Conservation (phyloP, 2,888 invertebrate genomes). For the Agonopterix alstromeriana region DNA sequence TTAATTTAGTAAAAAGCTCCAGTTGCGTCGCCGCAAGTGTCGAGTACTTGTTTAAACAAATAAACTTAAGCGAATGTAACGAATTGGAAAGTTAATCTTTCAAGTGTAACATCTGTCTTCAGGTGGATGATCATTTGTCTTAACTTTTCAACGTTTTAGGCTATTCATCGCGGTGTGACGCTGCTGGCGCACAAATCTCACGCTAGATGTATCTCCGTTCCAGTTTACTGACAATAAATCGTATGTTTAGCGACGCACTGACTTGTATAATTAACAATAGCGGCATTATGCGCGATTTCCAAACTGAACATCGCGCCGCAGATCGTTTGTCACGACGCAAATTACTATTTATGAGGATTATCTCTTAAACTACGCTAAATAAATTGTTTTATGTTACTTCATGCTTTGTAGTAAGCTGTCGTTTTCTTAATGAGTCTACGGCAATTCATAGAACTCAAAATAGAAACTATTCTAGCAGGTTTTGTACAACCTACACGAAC, state of each 20-base stretch:
- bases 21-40: not conserved
- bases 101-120: slow-evolving; percentile 25
- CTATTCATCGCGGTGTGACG: slow-evolving; percentile 38
- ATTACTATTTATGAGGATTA: slow-evolving; percentile 73
- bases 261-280: slow-evolving; percentile 74
- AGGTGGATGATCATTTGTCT: slow-evolving; percentile 40
- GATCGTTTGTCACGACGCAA: slow-evolving; percentile 70
- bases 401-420: slow-evolving; percentile 67
- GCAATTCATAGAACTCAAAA: too few species aligned
- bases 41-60: not conserved
- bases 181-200: slow-evolving; percentile 50
- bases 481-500: too few species aligned
- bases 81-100: slow-evolving; percentile 40
- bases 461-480: too few species aligned
- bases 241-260: slow-evolving; percentile 69
- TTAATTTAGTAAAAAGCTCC: not conserved
- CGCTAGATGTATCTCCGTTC: slow-evolving; percentile 59
- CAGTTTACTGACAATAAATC: slow-evolving; percentile 69
- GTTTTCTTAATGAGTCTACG: slow-evolving; percentile 9
- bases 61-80: slow-evolving; percentile 18
- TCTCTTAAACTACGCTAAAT: slow-evolving; percentile 36
- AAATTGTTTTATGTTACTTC: slow-evolving; percentile 42
- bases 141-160: slow-evolving; percentile 52
- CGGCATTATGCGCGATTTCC: slow-evolving; percentile 70
- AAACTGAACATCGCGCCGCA: slow-evolving; percentile 57